A percentile compares a stretch with the other conserved stretches of the same genome.
phyloP scores from a whole-genome alignment of 2,113 vertebrate genomes.

The Chiloscyllium plagiosum region DNA sequence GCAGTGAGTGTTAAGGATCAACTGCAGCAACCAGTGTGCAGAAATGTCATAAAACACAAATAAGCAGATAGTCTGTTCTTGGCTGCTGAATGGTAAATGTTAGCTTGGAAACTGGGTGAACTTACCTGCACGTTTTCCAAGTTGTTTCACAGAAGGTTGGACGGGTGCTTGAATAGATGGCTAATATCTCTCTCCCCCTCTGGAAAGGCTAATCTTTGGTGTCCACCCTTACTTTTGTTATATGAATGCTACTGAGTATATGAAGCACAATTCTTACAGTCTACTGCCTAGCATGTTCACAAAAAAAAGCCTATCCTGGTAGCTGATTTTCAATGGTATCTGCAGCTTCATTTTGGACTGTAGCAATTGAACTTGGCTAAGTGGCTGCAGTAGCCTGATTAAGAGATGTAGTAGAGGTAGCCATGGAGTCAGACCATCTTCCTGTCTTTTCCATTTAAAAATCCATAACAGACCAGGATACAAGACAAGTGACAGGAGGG shows the following conservation, averaged over 20 bases:
- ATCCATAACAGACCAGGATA: neutral
- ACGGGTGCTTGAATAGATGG: neutral
- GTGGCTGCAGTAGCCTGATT: constrained; percentile 39
- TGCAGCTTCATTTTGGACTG: constrained; percentile 43
- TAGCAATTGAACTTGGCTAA: constrained; percentile 40
- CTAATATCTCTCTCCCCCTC: neutral
- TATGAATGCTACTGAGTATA: neutral
- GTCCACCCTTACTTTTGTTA: neutral
- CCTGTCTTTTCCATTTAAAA: neutral
- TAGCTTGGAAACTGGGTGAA: neutral
- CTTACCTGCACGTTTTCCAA: neutral
- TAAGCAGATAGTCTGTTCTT: neutral
- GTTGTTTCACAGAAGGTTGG: neutral
- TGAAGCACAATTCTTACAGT: neutral
- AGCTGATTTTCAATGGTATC: constrained; percentile 44
- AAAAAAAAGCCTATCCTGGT: constrained; percentile 37
- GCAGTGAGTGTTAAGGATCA: neutral
- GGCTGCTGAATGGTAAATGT: neutral
- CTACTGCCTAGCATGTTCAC: neutral
- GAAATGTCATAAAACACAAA: neutral
- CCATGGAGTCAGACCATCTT: neutral
- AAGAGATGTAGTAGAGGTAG: constrained; percentile 28
- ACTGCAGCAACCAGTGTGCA: neutral
- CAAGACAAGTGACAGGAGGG: neutral
- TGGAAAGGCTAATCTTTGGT: neutral